Conservation (phyloP, 1,140 invertebrate species). For the Kradibia gibbosae region DNA sequence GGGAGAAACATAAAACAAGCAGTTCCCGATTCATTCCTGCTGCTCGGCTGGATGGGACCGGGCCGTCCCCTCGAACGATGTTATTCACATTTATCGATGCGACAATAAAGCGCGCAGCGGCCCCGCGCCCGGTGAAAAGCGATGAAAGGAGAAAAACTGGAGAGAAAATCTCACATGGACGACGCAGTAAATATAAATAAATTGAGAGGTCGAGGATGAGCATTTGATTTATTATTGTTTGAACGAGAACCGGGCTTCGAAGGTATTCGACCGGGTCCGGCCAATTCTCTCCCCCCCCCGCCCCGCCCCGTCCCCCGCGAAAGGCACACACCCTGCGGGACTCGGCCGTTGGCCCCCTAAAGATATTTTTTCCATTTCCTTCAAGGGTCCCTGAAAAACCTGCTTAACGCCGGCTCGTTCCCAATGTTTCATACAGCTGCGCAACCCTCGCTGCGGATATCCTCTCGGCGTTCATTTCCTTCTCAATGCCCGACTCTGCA, state of each 20-base stretch:
- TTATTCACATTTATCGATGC: constrained; percentile 21
- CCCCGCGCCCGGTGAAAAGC: constrained; percentile 5
- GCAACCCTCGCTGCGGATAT: constrained; percentile 25
- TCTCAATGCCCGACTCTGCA: neutral
- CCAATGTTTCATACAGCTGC: constrained; percentile 32
- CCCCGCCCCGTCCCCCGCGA: too few species aligned
- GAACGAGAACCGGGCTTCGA: neutral
- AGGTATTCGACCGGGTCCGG: neutral
- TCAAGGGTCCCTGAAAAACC: constrained; percentile 23
- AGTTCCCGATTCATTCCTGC: neutral
- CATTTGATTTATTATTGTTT: constrained; percentile 46
- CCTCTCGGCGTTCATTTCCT: constrained; percentile 27
- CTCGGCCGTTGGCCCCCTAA: neutral
- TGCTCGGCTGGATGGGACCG: neutral
- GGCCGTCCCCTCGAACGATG: neutral
- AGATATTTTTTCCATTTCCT: constrained; percentile 44
- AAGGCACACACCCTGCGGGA: neutral
- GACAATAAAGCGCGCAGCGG: constrained; percentile 17
- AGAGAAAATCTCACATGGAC: constrained; percentile 17
- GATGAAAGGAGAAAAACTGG: constrained; percentile 24
- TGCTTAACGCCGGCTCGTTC: constrained; percentile 4
- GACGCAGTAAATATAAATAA: constrained; percentile 47
- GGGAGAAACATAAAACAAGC: neutral
- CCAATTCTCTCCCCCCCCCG: too few species aligned
- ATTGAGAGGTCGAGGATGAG: constrained; percentile 36